A percentile compares a stretch with the other conserved stretches of the same genome.
These are phyloP conservation scores for Apantesis nais DNA, from an alignment of 2,888 invertebrate genomes.

Conservation along the genomic window DNA sequence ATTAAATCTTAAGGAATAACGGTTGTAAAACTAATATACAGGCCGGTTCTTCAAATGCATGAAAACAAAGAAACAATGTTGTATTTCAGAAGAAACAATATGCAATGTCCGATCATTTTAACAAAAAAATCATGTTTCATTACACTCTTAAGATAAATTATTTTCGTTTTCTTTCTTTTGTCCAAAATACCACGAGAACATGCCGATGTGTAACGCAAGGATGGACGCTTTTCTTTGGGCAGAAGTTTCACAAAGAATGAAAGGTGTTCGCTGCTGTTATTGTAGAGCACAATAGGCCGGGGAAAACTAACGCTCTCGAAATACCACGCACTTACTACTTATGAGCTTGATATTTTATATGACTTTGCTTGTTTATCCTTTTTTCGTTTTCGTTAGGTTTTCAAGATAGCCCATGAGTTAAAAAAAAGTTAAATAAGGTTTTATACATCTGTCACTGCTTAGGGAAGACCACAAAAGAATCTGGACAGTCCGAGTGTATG, in stretches of 20 bases:
- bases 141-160: slow-evolving; percentile 1
- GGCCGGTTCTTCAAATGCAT: neutral
- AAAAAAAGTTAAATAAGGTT: neutral
- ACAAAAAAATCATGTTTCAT: neutral
- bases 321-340: slow-evolving; percentile 30
- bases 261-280: slow-evolving; percentile 42
- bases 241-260: slow-evolving; percentile 42
- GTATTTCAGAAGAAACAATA: neutral
- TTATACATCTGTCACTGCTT: neutral
- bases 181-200: slow-evolving; percentile 11
- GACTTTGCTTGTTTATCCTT: neutral
- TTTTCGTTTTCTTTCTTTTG: slow-evolving; percentile 3
- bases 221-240: slow-evolving; percentile 25
- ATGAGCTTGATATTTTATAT: slow-evolving; percentile 5
- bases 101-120: neutral
- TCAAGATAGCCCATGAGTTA: neutral
- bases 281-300: slow-evolving; percentile 34
- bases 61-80: neutral
- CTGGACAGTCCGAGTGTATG: too few species aligned
- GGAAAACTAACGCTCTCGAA: slow-evolving; percentile 34
- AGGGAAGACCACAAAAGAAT: neutral
- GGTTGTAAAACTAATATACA: neutral
- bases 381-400: neutral
- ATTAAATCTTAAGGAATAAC: neutral
- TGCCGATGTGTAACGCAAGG: slow-evolving; percentile 27